Percentiles rank a stretch among this genome's conserved stretches.
Conservation (phyloP, 2,888 invertebrate genomes). For the Philereme transversata region DNA sequence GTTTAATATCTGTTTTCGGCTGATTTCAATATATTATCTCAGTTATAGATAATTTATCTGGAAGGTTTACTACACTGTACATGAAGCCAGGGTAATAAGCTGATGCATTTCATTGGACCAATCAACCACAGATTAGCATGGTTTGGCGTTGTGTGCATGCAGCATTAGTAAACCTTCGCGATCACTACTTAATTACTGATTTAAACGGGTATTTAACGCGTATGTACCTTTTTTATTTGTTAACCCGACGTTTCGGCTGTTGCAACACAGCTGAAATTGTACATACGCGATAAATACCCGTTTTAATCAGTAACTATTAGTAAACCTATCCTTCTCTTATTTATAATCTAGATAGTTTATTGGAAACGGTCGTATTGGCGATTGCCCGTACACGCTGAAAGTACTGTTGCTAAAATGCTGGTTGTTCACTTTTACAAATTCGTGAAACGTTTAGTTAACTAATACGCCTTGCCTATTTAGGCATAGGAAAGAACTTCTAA, state of each 20-base stretch:
- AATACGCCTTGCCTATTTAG: constrained; percentile 4
- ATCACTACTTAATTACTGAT: too few species aligned
- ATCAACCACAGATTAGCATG: not conserved
- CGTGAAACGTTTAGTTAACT: constrained; percentile 19
- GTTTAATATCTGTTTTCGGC: constrained; percentile 16
- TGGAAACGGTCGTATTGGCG: constrained; percentile 13
- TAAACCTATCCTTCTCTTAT: not conserved
- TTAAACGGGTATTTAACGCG: too few species aligned
- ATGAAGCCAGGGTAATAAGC: not conserved
- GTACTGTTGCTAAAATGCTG: constrained; percentile 33
- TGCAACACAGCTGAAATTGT: too few species aligned
- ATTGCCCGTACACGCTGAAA: constrained; percentile 22
- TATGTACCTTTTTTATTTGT: too few species aligned
- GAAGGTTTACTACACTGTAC: not conserved
- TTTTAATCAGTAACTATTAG: too few species aligned
- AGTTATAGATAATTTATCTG: not conserved
- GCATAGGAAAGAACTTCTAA: constrained; percentile 9
- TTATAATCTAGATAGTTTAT: constrained; percentile 12
- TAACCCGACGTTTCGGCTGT: too few species aligned
- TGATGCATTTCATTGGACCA: too few species aligned
- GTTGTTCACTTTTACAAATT: constrained; percentile 29
- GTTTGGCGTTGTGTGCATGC: not conserved
- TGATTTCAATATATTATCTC: constrained; percentile 7
- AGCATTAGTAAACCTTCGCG: not conserved
- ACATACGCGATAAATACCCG: too few species aligned